Base-by-base conservation (phyloP, 1,140 invertebrate genomes). In the Kradibia gibbosae region DNA sequence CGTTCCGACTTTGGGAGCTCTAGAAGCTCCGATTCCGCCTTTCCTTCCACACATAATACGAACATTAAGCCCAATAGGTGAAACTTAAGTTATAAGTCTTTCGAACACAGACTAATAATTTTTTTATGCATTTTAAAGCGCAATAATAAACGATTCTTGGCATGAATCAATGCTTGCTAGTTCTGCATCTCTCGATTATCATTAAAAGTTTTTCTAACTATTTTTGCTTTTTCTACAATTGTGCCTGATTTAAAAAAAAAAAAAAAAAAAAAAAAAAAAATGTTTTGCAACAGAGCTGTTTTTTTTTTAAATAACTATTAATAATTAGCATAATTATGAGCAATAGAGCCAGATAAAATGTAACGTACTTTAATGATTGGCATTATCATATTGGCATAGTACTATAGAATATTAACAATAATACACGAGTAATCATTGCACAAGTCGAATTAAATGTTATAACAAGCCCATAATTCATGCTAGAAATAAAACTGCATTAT, bases 41-140 rank as follows among this genome's bases (percentile, higher is more conserved):
- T 39, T 39, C 62, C 80, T 34, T 82, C n/a, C 25, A 0, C 50
- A 20, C 72, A 36, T 53, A 72, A 76, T 28, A 62, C 55, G n/a
- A 55, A 48, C 78, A 50, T 22, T 22, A 48, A 48, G n/a, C n/a
- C n/a, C 5, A 72, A 77, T 77, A 83, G 82, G 82, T 83, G 78
- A 83, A 77, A 65, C 72, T 34, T 67, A 36, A 36, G 36, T 15
- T 67, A 31, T 8, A 67, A 67, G n/a, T 67, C 0, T 28, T 55
- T 62, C 3, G 13, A 13, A 8, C 5, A 48, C 25, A 28, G 25
- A 48, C n/a, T 13, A 67, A 17, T 0, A 4, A n/a, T 67, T 67
- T 1, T 20, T n/a, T 67, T n/a, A 53, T n/a, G n/a, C n/a, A n/a
- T 17, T 53, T 48, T 48, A 7, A 48, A 48, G 34, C 4, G 7